Base-by-base conservation (phyloP, 2,113 vertebrate genomes). In the Casuarius casuarius region DNA sequence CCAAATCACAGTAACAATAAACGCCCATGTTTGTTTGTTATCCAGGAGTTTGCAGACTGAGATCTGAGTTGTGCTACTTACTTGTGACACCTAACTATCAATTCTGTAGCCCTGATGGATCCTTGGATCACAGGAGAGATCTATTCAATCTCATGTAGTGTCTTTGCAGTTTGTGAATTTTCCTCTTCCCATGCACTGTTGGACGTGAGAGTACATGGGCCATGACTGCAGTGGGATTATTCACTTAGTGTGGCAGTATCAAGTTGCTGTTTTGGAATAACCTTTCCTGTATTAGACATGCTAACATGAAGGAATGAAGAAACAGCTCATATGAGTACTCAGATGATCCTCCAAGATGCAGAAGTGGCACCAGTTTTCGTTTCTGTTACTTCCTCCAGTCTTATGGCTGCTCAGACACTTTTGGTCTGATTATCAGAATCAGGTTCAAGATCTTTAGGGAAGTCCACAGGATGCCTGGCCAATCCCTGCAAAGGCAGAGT, bases 251-350 rank as follows among this genome's bases (percentile, higher is more conserved):
- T 18, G 56, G 9, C 48, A 80, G 56, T 65, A 86, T 96, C 66
- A 91, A 85, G 70, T 38, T 85, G 29, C 63, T 92, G 20, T 56
- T 97, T 96, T 94, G 84, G 68, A 96, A 89, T 44, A 91, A 63
- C 14, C 15, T 89, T 85, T 93, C 48, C 81, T 35, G 10, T 67
- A 66, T 86, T 84, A 87, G 33, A 44, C 54, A 54, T 29, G 58
- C 48, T 90, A 89, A 70, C 59, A 49, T 26, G 10, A 62, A 75
- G 33, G 52, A 88, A 86, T 70, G 66, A 94, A 96, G 66, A 58
- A 95, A 84, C 51, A 76, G 33, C 15, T 91, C 40, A n/a, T 77
- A 38, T 35, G 59, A 92, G 29, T 62, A 58, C 70, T 77, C 67
- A 83, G 84, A 94, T 91, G 61, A 70, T 62, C 75, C 68, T 94